Percentiles rank a stretch among this genome's conserved stretches.
These are phyloP conservation scores for Dione vanillae DNA, from an alignment of 2,888 invertebrate species.

Conservation along the genomic window DNA sequence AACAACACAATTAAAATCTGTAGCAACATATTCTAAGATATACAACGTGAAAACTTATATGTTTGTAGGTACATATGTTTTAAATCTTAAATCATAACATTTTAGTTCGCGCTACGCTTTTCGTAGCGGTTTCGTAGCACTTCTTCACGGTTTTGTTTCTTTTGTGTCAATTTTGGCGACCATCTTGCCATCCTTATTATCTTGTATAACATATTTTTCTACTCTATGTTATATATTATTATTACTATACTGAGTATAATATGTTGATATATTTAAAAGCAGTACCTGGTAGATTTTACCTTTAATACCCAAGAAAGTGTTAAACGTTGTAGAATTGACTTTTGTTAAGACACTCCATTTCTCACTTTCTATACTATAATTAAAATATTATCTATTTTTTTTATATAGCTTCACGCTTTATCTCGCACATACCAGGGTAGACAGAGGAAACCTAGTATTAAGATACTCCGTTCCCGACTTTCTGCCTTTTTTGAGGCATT, in stretches of 20 bases:
- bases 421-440: too few relatives aligned
- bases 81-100: conserved; percentile 19
- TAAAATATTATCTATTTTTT: too few relatives aligned
- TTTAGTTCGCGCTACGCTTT: conserved; percentile 34
- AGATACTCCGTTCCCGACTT: too few relatives aligned
- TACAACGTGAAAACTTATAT: not conserved
- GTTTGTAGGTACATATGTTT: not conserved
- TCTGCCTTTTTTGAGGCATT: too few relatives aligned
- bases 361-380: too few relatives aligned
- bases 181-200: conserved; percentile 25
- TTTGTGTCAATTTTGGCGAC: conserved; percentile 26
- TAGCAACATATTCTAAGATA: not conserved
- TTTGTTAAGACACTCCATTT: too few relatives aligned
- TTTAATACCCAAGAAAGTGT: not conserved
- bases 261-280: not conserved
- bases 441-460: too few relatives aligned
- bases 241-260: not conserved
- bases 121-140: conserved; percentile 34
- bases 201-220: conserved; percentile 1
- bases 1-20: not conserved
- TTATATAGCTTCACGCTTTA: too few relatives aligned
- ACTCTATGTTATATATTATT: not conserved
- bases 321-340: too few relatives aligned
- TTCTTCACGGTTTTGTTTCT: conserved; percentile 35
- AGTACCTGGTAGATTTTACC: not conserved